A percentile compares a stretch with the other conserved stretches of the same genome.
Evolutionary conservation across 2,113 vertebrate species (phyloP).

Genomic region (Mesembrinibis cayennensis): DNA sequence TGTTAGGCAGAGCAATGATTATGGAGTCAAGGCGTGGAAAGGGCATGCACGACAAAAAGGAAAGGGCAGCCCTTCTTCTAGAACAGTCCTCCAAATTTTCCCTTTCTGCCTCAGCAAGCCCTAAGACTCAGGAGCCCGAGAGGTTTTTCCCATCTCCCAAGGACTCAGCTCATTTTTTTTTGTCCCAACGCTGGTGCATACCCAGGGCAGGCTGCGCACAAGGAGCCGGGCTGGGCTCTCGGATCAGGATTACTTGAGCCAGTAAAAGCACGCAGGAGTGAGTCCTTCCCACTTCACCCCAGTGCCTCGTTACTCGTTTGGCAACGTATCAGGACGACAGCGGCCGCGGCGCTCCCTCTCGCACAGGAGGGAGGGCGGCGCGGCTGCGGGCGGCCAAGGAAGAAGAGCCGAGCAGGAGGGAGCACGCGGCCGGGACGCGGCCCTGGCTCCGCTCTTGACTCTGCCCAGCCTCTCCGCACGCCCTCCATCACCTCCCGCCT

Average conservation of each 20-base stretch:
- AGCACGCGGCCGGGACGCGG: accelerated
- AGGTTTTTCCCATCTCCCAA: background rate
- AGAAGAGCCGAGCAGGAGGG: background rate
- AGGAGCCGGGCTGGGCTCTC: background rate
- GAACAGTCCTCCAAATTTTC: background rate
- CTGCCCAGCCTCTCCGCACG: background rate
- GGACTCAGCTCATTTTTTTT: background rate
- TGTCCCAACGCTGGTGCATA: accelerated
- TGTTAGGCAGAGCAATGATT: conserved; percentile 54
- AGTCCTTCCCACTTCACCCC: background rate
- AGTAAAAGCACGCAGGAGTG: background rate
- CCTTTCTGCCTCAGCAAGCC: background rate
- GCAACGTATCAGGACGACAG: accelerated
- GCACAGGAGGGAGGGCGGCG: background rate
- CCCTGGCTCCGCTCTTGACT: background rate
- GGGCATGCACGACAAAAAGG: conserved; percentile 4
- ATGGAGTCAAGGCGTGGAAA: conserved; percentile 14
- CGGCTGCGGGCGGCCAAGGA: background rate
- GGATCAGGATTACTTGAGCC: background rate
- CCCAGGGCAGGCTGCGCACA: background rate
- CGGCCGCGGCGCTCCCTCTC: accelerated
- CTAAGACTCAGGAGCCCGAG: background rate
- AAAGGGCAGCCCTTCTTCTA: conserved; percentile 26
- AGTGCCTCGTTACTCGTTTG: background rate
- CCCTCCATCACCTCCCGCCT: background rate